Conservation (phyloP, 2,113 vertebrate species). For the Sorex araneus region DNA sequence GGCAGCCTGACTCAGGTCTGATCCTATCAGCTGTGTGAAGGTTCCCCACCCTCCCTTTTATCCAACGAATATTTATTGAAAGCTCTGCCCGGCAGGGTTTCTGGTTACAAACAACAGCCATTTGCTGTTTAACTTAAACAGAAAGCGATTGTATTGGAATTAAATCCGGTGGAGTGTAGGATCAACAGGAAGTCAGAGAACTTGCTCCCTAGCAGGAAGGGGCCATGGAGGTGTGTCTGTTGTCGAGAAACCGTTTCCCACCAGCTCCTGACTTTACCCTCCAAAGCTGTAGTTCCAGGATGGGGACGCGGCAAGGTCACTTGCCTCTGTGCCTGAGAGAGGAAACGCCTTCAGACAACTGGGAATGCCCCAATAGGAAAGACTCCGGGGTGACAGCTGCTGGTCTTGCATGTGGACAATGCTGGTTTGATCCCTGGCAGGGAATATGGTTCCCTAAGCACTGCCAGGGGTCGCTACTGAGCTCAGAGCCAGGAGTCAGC, state of each 20-base stretch:
- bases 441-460: too few relatives aligned
- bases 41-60: neutral
- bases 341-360: neutral
- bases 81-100: neutral
- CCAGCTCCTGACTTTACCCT: neutral
- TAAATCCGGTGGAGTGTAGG: neutral
- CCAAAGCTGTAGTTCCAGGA: neutral
- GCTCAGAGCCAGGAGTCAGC: too few relatives aligned
- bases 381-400: neutral
- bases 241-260: neutral
- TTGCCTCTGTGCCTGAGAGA: neutral
- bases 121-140: neutral
- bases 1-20: neutral
- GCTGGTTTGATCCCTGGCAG: too few relatives aligned
- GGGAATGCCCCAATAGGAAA: neutral
- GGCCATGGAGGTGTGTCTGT: neutral
- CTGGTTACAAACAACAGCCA: conserved; percentile 21
- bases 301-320: neutral
- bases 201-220: neutral
- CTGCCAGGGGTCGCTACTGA: too few relatives aligned
- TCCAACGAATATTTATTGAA: neutral
- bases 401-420: too few relatives aligned
- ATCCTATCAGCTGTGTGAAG: neutral
- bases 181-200: neutral
- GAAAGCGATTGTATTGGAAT: neutral